Evolutionary conservation across 2,888 invertebrate genomes (phyloP), one percentile per base, ranked within the genome.

Genomic region (Frankliniella fusca): DNA sequence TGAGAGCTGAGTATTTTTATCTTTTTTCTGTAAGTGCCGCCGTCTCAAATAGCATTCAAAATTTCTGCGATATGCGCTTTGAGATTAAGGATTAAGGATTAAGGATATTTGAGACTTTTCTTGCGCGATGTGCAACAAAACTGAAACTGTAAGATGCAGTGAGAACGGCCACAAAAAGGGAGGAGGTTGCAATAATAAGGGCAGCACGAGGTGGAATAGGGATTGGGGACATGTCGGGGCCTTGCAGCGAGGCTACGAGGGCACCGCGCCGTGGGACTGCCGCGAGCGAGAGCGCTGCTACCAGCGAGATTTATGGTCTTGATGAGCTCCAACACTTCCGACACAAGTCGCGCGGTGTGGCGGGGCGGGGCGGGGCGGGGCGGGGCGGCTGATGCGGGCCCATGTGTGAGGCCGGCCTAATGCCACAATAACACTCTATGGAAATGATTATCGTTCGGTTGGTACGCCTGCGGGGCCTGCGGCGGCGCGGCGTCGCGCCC

Each of bases 391-490:
- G 61, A 61, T 61, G 61, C 61, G 61, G 61, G 70, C 70, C 38
- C 27, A 76, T 76, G 70, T 76, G 70, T 76, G 70, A 76, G 70
- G 70, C 70, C 70, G 23, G 15, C 12, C 70, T 76, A 76, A 76
- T 27, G 70, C 70, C 70, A 76, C 70, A 76, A 76, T 76, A 76
- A 76, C 70, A 76, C 70, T 76, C 70, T 76, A 76, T 76, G 70
- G 70, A 76, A 76, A 76, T 76, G 70, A 76, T 76, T 76, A 76
- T 76, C 70, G 70, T 23, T 76, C 38, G 38, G 38, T 38, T 5
- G 38, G 38, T 76, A 27, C 54, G 70, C 70, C 70, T 27, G 12
- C 12, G 27, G 70, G 70, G 27, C 5, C 38, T 5, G 38, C 50
- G 50, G 50, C 50, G 10, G 50, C 50, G 50, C 50, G 38, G 38